phyloP scores from a whole-genome alignment of 2,888 invertebrate species.

The Drosophila peninsularis region DNA sequence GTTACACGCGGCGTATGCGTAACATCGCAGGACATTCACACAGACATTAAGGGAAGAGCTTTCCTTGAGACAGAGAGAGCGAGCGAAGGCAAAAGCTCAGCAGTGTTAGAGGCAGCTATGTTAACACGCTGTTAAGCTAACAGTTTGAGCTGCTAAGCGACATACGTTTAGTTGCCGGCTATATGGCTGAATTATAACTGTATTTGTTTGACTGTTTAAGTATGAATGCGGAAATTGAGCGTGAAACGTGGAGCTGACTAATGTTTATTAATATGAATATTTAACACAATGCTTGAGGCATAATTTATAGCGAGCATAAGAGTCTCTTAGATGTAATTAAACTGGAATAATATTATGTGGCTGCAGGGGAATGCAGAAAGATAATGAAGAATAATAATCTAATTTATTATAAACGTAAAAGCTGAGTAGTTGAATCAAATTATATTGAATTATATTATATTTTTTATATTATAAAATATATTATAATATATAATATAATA shows the following conservation, averaged over 20 bases:
- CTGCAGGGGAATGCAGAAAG: too few relatives aligned
- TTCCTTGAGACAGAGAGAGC: conserved; percentile 10
- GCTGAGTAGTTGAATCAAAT: too few relatives aligned
- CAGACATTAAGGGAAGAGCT: conserved; percentile 30
- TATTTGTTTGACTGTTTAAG: background rate
- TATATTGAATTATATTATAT: too few relatives aligned
- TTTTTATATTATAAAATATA: too few relatives aligned
- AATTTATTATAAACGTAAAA: too few relatives aligned
- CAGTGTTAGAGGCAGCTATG: conserved; percentile 27
- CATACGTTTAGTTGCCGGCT: background rate
- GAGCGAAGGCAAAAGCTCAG: conserved; percentile 29
- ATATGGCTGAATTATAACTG: background rate
- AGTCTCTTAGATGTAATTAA: background rate
- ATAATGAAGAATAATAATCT: too few relatives aligned
- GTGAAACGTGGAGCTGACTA: background rate
- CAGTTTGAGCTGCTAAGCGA: background rate
- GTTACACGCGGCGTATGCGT: conserved; percentile 49
- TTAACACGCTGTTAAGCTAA: conserved; percentile 21
- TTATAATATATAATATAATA: too few relatives aligned
- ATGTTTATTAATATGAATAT: background rate
- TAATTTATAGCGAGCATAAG: background rate
- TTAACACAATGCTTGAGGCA: background rate
- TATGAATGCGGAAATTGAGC: background rate
- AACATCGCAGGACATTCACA: conserved; percentile 33
- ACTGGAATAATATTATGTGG: background rate